Conservation (phyloP, 2,113 vertebrate species). For the Toxostoma redivivum region DNA sequence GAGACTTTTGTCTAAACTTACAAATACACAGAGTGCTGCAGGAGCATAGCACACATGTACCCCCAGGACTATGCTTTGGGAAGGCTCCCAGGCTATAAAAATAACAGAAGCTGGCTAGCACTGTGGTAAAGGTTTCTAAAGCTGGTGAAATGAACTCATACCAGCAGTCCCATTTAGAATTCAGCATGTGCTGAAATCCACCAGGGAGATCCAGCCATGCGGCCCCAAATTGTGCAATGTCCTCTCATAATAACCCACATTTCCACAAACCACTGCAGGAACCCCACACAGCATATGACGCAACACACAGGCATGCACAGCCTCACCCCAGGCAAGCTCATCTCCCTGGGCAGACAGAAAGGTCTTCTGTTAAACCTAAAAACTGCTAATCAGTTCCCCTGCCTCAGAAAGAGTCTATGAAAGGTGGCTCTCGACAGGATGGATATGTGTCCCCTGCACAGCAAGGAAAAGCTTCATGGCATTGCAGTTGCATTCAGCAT, state of each 20-base stretch:
- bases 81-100: neutral
- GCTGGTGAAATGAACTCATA: neutral
- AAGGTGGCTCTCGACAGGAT: neutral
- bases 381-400: neutral
- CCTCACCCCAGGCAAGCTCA: neutral
- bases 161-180: neutral
- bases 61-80: neutral
- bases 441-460: neutral
- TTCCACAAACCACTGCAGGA: neutral
- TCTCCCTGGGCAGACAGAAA: neutral
- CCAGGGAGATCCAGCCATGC: neutral
- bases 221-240: neutral
- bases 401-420: neutral
- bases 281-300: neutral
- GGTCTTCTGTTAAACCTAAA: neutral
- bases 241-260: neutral
- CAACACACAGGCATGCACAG: neutral
- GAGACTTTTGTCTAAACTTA: neutral
- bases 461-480: neutral
- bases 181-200: neutral
- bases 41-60: rapidly evolving
- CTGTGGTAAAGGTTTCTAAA: neutral
- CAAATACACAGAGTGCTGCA: neutral
- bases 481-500: neutral
- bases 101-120: neutral